Conservation (phyloP, 2,888 invertebrate species). For the Entomobrya multifasciata region DNA sequence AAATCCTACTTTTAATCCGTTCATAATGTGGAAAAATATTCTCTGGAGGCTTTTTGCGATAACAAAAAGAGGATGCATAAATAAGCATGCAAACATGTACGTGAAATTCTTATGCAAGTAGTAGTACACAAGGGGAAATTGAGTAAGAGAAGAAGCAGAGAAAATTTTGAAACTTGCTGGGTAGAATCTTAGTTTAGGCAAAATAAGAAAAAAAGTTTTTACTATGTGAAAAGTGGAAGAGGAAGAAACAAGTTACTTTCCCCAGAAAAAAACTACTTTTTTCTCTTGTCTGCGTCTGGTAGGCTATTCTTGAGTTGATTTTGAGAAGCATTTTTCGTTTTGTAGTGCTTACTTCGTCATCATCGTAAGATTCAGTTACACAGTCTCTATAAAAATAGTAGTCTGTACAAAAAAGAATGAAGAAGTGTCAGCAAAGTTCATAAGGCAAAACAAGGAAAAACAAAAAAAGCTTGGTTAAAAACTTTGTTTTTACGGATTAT, state of each 20-base stretch:
- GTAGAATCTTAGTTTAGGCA: background rate
- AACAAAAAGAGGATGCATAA: constrained; percentile 8
- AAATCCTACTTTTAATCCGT: constrained; percentile 41
- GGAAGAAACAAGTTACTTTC: constrained; percentile 7
- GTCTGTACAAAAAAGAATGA: background rate
- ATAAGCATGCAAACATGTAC: background rate
- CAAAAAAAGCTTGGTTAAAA: constrained; percentile 33
- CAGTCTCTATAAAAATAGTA: background rate
- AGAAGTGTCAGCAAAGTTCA: constrained; percentile 40
- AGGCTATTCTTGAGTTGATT: background rate
- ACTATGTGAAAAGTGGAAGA: too few relatives aligned
- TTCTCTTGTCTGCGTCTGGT: background rate
- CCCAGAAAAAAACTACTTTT: too few relatives aligned
- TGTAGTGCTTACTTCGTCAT: background rate
- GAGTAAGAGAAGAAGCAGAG: background rate
- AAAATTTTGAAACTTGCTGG: constrained; percentile 19
- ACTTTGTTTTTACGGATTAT: background rate
- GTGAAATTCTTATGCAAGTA: background rate
- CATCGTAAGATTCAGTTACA: background rate
- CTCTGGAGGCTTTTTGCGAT: constrained; percentile 19
- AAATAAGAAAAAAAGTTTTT: too few relatives aligned
- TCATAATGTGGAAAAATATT: constrained; percentile 51
- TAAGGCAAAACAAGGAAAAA: constrained; percentile 44
- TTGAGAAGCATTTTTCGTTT: background rate
- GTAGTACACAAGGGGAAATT: background rate